A percentile compares a stretch with the other conserved stretches of the same genome.
phyloP scores from a whole-genome alignment of 2,113 vertebrate genomes.

The Piliocolobus tephrosceles region DNA sequence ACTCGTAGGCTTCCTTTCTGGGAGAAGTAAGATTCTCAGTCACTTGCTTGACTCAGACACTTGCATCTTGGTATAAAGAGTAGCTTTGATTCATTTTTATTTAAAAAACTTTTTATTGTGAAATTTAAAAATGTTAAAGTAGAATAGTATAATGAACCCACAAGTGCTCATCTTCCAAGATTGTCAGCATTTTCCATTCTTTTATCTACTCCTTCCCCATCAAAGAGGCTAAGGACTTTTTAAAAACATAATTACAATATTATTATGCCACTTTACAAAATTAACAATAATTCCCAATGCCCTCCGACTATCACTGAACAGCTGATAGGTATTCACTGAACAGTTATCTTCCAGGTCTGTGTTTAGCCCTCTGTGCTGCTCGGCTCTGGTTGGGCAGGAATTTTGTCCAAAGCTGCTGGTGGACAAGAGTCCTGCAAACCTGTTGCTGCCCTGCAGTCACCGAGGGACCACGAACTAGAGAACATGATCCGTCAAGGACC shows the following conservation, averaged over 20 bases:
- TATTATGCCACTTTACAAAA: background rate
- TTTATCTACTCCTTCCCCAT: background rate
- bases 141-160: background rate
- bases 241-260: background rate
- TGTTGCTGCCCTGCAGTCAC: background rate
- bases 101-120: constrained; percentile 2
- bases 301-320: background rate
- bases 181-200: background rate
- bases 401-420: background rate
- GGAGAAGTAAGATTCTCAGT: background rate
- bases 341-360: background rate
- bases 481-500: background rate
- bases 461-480: too few relatives aligned
- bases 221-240: background rate
- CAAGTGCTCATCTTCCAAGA: background rate
- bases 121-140: background rate
- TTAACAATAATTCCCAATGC: background rate
- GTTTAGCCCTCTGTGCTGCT: rapidly evolving
- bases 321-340: background rate
- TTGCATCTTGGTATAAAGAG: background rate
- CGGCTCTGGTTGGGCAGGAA: background rate
- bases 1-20: background rate
- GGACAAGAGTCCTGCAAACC: rapidly evolving
- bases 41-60: background rate
- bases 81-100: background rate